phyloP scores from a whole-genome alignment of 2,888 invertebrate species.

The Desoria tigrina region DNA sequence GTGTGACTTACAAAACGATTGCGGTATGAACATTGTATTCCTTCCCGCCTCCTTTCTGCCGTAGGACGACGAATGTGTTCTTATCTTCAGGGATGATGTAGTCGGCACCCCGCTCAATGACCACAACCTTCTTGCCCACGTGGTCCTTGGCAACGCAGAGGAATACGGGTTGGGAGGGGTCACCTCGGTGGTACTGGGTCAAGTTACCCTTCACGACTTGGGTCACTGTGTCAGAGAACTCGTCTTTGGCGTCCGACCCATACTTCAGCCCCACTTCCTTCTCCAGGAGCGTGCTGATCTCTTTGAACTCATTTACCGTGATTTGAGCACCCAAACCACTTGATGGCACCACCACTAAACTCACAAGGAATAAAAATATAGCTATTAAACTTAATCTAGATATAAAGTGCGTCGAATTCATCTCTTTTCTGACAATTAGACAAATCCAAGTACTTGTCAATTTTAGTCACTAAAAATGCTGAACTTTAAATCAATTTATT shows the following conservation, averaged over 20 bases:
- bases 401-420: too few relatives aligned
- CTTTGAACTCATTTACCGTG: background rate
- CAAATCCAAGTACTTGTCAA: too few relatives aligned
- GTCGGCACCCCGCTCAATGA: background rate
- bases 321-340: constrained; percentile 1
- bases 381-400: too few relatives aligned
- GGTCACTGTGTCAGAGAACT: background rate
- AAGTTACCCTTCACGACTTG: background rate
- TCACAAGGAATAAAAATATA: too few relatives aligned
- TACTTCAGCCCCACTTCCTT: background rate
- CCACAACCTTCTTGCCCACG: background rate
- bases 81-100: constrained; percentile 6
- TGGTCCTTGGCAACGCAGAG: background rate
- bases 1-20: background rate
- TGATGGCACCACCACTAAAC: too few relatives aligned
- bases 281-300: background rate
- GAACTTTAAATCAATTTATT: too few relatives aligned
- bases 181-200: background rate
- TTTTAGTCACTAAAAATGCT: too few relatives aligned
- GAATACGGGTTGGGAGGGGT: background rate
- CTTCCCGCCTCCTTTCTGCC: background rate
- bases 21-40: background rate
- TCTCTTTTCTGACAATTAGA: too few relatives aligned
- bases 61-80: constrained; percentile 2
- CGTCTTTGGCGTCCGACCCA: background rate